phyloP scores from a whole-genome alignment of 2,888 invertebrate species.

The Trimorus sp. region DNA sequence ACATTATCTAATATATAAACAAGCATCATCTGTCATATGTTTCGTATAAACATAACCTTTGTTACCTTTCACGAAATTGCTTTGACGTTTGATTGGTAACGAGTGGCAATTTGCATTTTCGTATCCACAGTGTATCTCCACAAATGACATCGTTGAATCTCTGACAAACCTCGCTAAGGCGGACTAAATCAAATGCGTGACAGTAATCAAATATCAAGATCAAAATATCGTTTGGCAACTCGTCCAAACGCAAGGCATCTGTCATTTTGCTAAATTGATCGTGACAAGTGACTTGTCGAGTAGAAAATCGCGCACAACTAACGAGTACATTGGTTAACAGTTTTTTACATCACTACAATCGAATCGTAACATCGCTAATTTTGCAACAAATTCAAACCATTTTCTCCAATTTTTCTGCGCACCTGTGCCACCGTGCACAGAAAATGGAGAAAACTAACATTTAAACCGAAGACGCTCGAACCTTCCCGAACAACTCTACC shows the following conservation, averaged over 20 bases:
- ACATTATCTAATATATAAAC: slow-evolving; percentile 7
- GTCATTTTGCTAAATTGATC: slow-evolving; percentile 72
- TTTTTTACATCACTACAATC: slow-evolving; percentile 8
- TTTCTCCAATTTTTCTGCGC: slow-evolving; percentile 5
- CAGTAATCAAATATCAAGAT: slow-evolving; percentile 83
- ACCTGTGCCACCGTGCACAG: background rate
- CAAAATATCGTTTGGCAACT: slow-evolving; percentile 82
- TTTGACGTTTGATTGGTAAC: slow-evolving; percentile 78
- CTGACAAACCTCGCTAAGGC: slow-evolving; percentile 82
- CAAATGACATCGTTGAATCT: slow-evolving; percentile 82
- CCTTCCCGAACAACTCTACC: slow-evolving; percentile 33
- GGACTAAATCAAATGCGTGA: slow-evolving; percentile 82
- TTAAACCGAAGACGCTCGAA: slow-evolving; percentile 42
- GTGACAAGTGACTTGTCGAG: slow-evolving; percentile 9
- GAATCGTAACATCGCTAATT: slow-evolving; percentile 11
- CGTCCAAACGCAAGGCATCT: slow-evolving; percentile 73
- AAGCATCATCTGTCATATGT: slow-evolving; percentile 2
- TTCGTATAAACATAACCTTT: slow-evolving; percentile 68
- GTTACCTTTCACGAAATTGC: slow-evolving; percentile 75
- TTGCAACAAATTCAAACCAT: slow-evolving; percentile 4
- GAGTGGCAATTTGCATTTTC: slow-evolving; percentile 74
- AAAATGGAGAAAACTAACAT: slow-evolving; percentile 27
- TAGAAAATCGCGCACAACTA: slow-evolving; percentile 3
- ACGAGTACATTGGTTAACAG: slow-evolving; percentile 19
- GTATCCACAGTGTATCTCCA: slow-evolving; percentile 79